A percentile compares a stretch with the other conserved stretches of the same genome.
Evolutionary conservation across 2,888 invertebrate genomes (phyloP).

Genomic region (Arge pagana): DNA sequence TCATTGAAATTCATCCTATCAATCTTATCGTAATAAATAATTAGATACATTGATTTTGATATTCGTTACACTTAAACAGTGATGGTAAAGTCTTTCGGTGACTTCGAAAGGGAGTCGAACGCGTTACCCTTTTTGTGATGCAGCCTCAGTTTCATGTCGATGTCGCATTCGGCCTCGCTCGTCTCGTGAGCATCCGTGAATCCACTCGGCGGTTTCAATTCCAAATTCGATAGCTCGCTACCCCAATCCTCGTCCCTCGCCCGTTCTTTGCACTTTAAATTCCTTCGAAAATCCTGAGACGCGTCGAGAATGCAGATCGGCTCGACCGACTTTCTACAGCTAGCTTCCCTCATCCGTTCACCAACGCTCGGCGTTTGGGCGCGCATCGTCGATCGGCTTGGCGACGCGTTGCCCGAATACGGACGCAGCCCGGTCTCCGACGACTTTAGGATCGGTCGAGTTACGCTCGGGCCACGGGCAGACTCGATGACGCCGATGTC

Average conservation of each 20-base stretch:
- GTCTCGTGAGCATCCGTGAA: constrained; percentile 53
- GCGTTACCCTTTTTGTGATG: constrained; percentile 44
- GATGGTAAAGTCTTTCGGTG: constrained; percentile 57
- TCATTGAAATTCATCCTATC: constrained; percentile 10
- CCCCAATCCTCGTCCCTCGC: constrained; percentile 48
- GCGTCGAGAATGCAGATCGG: constrained; percentile 48
- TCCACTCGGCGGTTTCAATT: constrained; percentile 60
- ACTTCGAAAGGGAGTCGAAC: constrained; percentile 50
- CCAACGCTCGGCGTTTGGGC: not conserved
- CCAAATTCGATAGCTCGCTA: constrained; percentile 51
- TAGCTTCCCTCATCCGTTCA: constrained; percentile 31
- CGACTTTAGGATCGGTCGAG: constrained; percentile 46
- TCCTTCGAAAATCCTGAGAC: constrained; percentile 32
- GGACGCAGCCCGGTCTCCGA: constrained; percentile 48
- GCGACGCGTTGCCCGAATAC: constrained; percentile 49
- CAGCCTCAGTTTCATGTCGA: constrained; percentile 52
- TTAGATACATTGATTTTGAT: constrained; percentile 35
- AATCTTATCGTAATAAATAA: constrained; percentile 25
- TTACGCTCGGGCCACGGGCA: constrained; percentile 41
- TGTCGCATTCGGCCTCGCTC: constrained; percentile 56
- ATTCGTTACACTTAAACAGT: constrained; percentile 54
- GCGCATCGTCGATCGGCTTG: constrained; percentile 38
- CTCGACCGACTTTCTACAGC: constrained; percentile 47
- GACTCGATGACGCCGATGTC: constrained; percentile 47
- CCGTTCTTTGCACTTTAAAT: constrained; percentile 31